Evolutionary conservation across 2,888 invertebrate genomes (phyloP).

Genomic region (Tridacna gigas): DNA sequence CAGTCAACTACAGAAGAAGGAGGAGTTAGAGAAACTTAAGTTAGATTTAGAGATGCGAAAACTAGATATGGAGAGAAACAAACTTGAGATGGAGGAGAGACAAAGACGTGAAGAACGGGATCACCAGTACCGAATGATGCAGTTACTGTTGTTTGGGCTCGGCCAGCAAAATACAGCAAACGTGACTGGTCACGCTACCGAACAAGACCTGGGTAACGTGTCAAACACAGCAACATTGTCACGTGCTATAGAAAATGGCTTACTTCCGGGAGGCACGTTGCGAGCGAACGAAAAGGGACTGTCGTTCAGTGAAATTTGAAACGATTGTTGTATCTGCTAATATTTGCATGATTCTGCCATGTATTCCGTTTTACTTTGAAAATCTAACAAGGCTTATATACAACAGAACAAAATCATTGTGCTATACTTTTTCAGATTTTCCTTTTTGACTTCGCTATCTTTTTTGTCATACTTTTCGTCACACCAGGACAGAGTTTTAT

Average conservation of each 20-base stretch:
- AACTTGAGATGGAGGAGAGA: slow-evolving; percentile 62
- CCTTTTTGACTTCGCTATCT: neutral
- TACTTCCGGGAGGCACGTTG: slow-evolving; percentile 59
- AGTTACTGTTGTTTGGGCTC: slow-evolving; percentile 57
- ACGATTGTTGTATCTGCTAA: too few species aligned
- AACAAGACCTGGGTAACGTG: slow-evolving; percentile 43
- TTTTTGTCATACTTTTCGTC: neutral
- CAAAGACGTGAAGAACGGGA: slow-evolving; percentile 62
- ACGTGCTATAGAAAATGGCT: slow-evolving; percentile 62
- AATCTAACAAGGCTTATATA: too few species aligned
- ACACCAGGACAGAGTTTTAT: neutral
- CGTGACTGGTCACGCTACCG: slow-evolving; percentile 42
- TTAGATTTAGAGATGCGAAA: slow-evolving; percentile 60
- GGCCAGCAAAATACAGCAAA: slow-evolving; percentile 53
- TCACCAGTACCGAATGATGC: slow-evolving; percentile 64
- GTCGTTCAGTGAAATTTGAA: slow-evolving; percentile 58
- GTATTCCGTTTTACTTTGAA: neutral
- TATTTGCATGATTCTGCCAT: neutral
- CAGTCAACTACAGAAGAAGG: slow-evolving; percentile 24
- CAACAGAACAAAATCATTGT: too few species aligned
- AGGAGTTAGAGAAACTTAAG: slow-evolving; percentile 55
- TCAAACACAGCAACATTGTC: slow-evolving; percentile 39
- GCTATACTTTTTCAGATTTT: neutral
- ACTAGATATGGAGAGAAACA: slow-evolving; percentile 59
- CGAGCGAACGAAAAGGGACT: slow-evolving; percentile 64